Evolutionary conservation across 1,140 invertebrate genomes (phyloP).

Genomic region (Grapholita molesta): DNA sequence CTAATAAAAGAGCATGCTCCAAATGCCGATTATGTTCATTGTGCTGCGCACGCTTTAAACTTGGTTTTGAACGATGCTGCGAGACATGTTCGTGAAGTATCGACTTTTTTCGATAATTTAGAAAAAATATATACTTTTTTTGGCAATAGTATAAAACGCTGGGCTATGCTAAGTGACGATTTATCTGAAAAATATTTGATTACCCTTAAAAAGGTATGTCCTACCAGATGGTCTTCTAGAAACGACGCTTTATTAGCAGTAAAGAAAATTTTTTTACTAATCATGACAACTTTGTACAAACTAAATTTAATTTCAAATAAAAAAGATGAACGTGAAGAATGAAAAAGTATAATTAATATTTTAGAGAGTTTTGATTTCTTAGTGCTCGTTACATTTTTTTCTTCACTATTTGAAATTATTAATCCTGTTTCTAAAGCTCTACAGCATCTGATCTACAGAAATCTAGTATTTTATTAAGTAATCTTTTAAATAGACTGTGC

Average conservation of each 20-base stretch:
- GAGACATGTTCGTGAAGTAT: conserved; percentile 28
- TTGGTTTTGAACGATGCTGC: conserved; percentile 23
- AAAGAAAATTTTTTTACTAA: conserved; percentile 35
- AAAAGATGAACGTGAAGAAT: conserved; percentile 35
- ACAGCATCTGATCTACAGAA: conserved; percentile 44
- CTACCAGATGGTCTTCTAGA: conserved; percentile 43
- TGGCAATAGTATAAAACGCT: conserved; percentile 35
- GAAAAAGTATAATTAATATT: conserved; percentile 44
- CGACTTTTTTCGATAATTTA: conserved; percentile 36
- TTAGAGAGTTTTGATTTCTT: conserved; percentile 43
- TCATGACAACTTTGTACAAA: conserved; percentile 33
- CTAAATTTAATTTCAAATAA: conserved; percentile 36
- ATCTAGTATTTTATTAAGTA: conserved; percentile 38
- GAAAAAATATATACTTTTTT: conserved; percentile 34
- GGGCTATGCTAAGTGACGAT: conserved; percentile 26
- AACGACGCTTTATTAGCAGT: conserved; percentile 32
- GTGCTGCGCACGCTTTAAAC: conserved; percentile 24
- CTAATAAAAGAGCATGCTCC: conserved; percentile 34
- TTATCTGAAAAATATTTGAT: conserved; percentile 19
- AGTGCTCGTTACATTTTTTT: conserved; percentile 38
- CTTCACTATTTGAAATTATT: conserved; percentile 44
- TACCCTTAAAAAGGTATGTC: conserved; percentile 39
- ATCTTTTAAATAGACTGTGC: conserved; percentile 43
- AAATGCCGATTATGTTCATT: conserved; percentile 32
- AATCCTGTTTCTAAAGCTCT: conserved; percentile 43